Conservation (phyloP, 1,140 invertebrate species). For the Aradophagus sp. region DNA sequence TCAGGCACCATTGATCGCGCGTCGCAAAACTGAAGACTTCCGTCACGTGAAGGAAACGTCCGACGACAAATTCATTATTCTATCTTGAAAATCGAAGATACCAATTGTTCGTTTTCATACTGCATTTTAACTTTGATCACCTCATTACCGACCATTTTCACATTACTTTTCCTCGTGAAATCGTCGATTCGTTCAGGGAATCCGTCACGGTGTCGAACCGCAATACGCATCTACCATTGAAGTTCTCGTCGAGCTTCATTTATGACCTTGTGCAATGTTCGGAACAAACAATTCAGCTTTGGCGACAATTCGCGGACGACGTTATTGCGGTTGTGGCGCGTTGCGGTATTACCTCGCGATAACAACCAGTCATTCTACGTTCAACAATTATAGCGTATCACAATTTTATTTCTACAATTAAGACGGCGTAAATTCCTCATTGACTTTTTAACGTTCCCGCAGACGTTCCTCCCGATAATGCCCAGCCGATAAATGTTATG, state of each 20-base stretch:
- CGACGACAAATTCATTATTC: too few relatives aligned
- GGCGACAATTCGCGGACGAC: constrained; percentile 31
- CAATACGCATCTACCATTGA: constrained; percentile 17
- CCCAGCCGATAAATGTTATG: too few relatives aligned
- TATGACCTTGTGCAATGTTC: constrained; percentile 6
- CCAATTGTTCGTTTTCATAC: too few relatives aligned
- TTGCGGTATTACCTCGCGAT: constrained; percentile 30
- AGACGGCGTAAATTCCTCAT: constrained; percentile 33
- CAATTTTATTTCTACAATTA: constrained; percentile 39
- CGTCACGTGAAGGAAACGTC: too few relatives aligned
- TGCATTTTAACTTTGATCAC: too few relatives aligned
- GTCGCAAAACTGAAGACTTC: too few relatives aligned
- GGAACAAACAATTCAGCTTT: constrained; percentile 20
- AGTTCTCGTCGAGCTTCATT: constrained; percentile 27
- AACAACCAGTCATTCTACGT: constrained; percentile 17
- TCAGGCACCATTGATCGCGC: constrained; percentile 3
- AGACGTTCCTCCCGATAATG: too few relatives aligned
- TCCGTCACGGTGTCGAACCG: constrained; percentile 4
- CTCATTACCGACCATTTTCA: too few relatives aligned
- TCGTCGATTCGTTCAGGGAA: too few relatives aligned
- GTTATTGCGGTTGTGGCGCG: constrained; percentile 30
- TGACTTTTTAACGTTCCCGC: too few relatives aligned
- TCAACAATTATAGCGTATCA: constrained; percentile 28
- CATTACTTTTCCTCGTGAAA: too few relatives aligned
- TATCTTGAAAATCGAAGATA: too few relatives aligned